Percentiles rank a stretch among this genome's conserved stretches.
phyloP scores from a whole-genome alignment of 2,888 invertebrate species.

The Pollenia griseotomentosa region DNA sequence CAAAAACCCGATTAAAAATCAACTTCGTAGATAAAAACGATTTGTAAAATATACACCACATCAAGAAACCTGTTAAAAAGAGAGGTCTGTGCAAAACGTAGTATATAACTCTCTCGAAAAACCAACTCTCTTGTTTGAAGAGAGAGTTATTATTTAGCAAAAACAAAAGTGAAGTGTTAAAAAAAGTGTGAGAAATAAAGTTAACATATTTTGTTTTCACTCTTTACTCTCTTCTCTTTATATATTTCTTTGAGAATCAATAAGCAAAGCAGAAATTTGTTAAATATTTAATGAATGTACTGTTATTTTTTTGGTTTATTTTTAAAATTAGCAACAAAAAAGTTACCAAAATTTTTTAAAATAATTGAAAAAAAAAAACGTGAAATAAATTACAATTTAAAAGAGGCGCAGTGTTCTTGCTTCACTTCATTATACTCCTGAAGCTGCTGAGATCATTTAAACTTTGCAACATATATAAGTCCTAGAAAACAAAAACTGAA shows the following conservation, averaged over 20 bases:
- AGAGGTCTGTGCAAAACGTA: constrained; percentile 55
- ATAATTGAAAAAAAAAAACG: constrained; percentile 27
- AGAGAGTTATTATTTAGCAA: not conserved
- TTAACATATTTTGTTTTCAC: not conserved
- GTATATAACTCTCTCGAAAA: constrained; percentile 23
- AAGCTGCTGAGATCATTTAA: constrained; percentile 30
- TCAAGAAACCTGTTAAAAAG: constrained; percentile 47
- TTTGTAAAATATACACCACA: constrained; percentile 42
- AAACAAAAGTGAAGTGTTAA: constrained; percentile 44
- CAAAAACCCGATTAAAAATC: constrained; percentile 52
- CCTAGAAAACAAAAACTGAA: constrained; percentile 40
- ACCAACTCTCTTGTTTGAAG: not conserved
- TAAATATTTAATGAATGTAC: constrained; percentile 61
- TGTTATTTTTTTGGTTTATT: constrained; percentile 65
- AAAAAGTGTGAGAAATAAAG: constrained; percentile 12
- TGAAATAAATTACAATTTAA: constrained; percentile 19
- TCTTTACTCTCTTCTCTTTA: not conserved
- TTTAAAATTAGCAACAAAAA: constrained; percentile 65
- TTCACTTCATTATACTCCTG: constrained; percentile 26
- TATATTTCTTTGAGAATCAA: constrained; percentile 18
- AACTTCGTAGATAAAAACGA: constrained; percentile 50
- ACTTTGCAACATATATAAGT: constrained; percentile 5
- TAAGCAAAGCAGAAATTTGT: constrained; percentile 30
- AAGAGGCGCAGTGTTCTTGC: constrained; percentile 45
- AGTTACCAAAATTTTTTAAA: constrained; percentile 7